Conservation (phyloP, 1,140 invertebrate genomes). For the Drosophila athabasca region DNA sequence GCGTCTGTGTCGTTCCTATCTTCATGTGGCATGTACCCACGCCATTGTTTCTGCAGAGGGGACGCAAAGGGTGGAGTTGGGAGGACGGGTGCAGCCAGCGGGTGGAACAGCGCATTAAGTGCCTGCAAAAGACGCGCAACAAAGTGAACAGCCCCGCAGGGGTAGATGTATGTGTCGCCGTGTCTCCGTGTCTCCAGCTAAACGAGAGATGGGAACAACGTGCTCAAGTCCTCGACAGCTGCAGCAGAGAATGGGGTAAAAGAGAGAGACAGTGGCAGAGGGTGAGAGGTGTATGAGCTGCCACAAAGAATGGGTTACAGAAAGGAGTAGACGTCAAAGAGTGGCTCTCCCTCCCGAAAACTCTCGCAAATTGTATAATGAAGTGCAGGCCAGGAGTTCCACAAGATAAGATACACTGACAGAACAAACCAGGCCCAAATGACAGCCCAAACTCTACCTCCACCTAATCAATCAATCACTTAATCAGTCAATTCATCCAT, state of each 20-base stretch:
- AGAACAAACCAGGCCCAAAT: too few relatives aligned
- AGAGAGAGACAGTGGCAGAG: conserved; percentile 1
- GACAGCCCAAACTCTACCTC: conserved; percentile 6
- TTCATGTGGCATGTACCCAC: conserved; percentile 31
- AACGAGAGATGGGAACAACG: conserved; percentile 49
- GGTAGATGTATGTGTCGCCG: background rate
- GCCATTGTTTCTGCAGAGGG: conserved; percentile 64
- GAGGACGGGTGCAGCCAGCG: background rate
- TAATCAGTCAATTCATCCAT: conserved; percentile 35
- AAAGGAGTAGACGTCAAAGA: too few relatives aligned
- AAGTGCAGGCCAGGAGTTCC: conserved; percentile 16
- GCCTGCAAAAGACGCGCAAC: conserved; percentile 74
- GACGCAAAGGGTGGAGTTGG: background rate
- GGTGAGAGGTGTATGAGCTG: background rate
- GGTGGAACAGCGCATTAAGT: conserved; percentile 65
- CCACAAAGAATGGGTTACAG: too few relatives aligned
- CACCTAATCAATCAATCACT: background rate
- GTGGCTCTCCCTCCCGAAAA: too few relatives aligned
- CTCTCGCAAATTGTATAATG: conserved; percentile 26
- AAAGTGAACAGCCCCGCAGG: conserved; percentile 53
- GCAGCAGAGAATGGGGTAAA: too few relatives aligned
- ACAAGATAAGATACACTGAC: conserved; percentile 21
- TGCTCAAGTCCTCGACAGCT: conserved; percentile 66
- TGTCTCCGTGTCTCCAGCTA: background rate
- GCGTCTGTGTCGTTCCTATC: conserved; percentile 7